phyloP scores from a whole-genome alignment of 2,113 vertebrate genomes.

The Spilogale gracilis region DNA sequence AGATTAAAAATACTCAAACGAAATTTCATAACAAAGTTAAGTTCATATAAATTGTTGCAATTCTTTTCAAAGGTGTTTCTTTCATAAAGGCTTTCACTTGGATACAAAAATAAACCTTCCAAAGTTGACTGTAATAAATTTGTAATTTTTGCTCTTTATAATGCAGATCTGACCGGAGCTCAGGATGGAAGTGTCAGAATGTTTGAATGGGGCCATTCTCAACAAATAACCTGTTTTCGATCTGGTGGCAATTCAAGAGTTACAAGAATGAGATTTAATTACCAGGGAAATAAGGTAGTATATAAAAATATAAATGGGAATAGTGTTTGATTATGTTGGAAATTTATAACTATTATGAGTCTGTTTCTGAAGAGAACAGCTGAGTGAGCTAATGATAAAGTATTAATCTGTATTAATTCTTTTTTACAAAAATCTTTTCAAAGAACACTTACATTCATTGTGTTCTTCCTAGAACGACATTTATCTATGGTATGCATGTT shows the following conservation, averaged over 20 bases:
- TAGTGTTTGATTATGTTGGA: neutral
- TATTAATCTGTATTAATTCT: slow-evolving; percentile 39
- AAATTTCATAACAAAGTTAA: slow-evolving; percentile 49
- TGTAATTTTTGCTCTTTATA: slow-evolving; percentile 27
- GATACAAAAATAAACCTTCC: slow-evolving; percentile 44
- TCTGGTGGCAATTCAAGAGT: slow-evolving; percentile 96
- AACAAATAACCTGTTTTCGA: slow-evolving; percentile 98
- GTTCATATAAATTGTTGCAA: slow-evolving; percentile 33
- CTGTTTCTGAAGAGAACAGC: slow-evolving; percentile 37
- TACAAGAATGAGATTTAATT: slow-evolving; percentile 97
- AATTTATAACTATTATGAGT: neutral
- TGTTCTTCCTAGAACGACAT: neutral
- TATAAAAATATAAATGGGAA: slow-evolving; percentile 28
- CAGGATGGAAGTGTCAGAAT: slow-evolving; percentile 98
- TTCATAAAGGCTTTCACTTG: slow-evolving; percentile 33
- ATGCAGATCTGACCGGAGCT: slow-evolving; percentile 96
- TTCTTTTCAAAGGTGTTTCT: slow-evolving; percentile 39
- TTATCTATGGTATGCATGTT: neutral
- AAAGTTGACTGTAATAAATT: slow-evolving; percentile 41
- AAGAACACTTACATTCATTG: slow-evolving; percentile 21
- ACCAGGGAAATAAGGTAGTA: slow-evolving; percentile 98
- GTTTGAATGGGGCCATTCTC: slow-evolving; percentile 99
- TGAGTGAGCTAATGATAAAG: neutral
- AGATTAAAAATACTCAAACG: slow-evolving; percentile 25
- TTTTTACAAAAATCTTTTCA: neutral